phyloP scores from a whole-genome alignment of 2,113 vertebrate species.

The Ophthalmolycus amberensis region DNA sequence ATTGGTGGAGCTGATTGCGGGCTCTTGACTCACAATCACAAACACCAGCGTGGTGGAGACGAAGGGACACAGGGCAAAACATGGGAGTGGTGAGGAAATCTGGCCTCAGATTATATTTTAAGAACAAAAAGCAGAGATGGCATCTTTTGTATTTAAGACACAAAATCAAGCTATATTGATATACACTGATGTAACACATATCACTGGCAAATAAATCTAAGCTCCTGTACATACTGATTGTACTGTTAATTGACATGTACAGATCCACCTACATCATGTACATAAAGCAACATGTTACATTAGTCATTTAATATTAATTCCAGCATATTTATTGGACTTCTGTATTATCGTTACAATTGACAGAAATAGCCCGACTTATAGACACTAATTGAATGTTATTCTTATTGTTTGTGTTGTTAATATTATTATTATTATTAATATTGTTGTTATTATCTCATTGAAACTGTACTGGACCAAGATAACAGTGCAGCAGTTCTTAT shows the following conservation, averaged over 20 bases:
- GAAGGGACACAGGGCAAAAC: not conserved
- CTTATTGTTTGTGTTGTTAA: not conserved
- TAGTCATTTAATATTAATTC: too few relatives aligned
- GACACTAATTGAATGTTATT: not conserved
- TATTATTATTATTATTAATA: too few relatives aligned
- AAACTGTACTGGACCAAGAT: not conserved
- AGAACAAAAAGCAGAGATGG: not conserved
- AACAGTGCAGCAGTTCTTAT: not conserved
- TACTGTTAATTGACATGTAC: not conserved
- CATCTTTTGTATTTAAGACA: not conserved
- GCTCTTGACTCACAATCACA: constrained; percentile 49
- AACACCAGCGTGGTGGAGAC: constrained; percentile 34
- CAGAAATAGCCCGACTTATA: not conserved
- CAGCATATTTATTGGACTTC: too few relatives aligned
- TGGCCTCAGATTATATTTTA: constrained; percentile 1
- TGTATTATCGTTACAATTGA: too few relatives aligned
- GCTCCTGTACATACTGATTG: not conserved
- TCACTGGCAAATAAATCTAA: not conserved
- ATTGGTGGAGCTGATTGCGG: constrained; percentile 52
- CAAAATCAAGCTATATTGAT: not conserved
- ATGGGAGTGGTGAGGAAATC: constrained; percentile 16
- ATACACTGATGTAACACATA: not conserved
- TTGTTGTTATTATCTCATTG: not conserved
- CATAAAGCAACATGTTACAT: not conserved
- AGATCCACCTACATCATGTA: not conserved